Percentiles rank a stretch among this genome's conserved stretches.
Evolutionary conservation across 2,113 vertebrate species (phyloP).

Genomic region (Macaca mulatta): DNA sequence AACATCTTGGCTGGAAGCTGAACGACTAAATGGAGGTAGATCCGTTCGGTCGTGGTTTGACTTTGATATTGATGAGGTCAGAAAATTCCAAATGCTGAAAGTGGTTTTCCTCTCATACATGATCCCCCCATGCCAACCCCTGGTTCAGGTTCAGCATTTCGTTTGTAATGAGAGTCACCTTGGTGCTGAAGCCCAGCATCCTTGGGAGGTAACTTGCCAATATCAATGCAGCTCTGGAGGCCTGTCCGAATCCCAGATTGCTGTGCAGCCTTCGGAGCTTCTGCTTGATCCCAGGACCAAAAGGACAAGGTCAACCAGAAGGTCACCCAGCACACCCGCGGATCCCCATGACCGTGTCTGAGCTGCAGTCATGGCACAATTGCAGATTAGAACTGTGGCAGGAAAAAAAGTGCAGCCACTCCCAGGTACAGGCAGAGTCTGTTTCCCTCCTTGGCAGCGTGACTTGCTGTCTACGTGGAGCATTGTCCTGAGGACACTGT

Average conservation of each 20-base stretch:
- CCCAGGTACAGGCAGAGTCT: not conserved
- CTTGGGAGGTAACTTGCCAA: not conserved
- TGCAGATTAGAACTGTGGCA: too few relatives aligned
- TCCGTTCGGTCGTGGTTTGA: not conserved
- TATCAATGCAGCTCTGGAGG: not conserved
- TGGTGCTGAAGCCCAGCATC: not conserved
- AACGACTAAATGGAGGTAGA: not conserved
- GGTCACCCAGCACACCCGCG: too few relatives aligned
- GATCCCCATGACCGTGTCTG: rapidly evolving
- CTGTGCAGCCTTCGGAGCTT: not conserved
- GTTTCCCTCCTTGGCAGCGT: not conserved
- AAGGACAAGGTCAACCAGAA: not conserved
- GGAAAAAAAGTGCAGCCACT: too few relatives aligned
- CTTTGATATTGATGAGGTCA: not conserved
- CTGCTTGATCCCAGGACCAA: rapidly evolving
- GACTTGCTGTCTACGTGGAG: rapidly evolving
- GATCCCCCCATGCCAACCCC: not conserved
- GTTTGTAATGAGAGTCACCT: not conserved
- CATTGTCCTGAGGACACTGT: rapidly evolving
- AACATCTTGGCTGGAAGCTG: not conserved
- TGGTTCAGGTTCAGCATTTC: not conserved
- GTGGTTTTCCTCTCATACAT: not conserved
- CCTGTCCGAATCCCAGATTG: too few relatives aligned
- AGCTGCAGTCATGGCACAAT: rapidly evolving
- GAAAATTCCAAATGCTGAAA: not conserved